Base-by-base conservation (phyloP, 1,140 invertebrate species). In the Spodoptera litura region DNA sequence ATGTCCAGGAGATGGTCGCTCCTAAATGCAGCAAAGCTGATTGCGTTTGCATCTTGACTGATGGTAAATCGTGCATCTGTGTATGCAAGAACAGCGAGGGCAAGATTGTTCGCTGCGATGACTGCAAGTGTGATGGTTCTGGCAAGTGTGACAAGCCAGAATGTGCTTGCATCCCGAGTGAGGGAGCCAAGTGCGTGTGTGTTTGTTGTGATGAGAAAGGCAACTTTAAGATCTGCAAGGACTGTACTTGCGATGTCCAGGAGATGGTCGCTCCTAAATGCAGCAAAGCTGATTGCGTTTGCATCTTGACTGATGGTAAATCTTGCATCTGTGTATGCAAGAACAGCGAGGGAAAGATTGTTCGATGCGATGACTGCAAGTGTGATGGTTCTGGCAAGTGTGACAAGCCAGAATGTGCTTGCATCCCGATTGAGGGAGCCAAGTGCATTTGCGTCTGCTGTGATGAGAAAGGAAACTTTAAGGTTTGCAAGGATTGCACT, bases 21-120 rank as follows among this genome's bases (percentile, higher is more conserved):
- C 9, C 13, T 4, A 81, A 78, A 56, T 83, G 81, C 51, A 51
- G 61, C 38, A 85, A 87, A 20, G 44, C 38, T 81, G 79, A 59
- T 31, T 89, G 87, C 49, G 55, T 81, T 10, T 87, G 87, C 68
- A 78, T 86, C 20, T 38, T 51, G 11, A 87, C 85, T 15, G 71
- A 84, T 5, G 88, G 83, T 35, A 78, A 85, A 35, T 31, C 77
- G 20, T 87, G 83, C 27, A 44, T 89, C 53, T 88, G 87, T 38
- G 59, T 88, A 8, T 84, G 79, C 51, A 27, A 80, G n/a, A 79
- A 89, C 10, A 51, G 25, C 3, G 62, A 84, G 35, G 79, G 72
- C 0, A 25, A 74, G n/a, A 35, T 82, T 52, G 58, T 74, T 0
- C 44, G 59, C 10, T 83, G 81, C n/a, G 49, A 78, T 27, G 79